phyloP scores from a whole-genome alignment of 2,113 vertebrate genomes.

The Alligator sinensis region DNA sequence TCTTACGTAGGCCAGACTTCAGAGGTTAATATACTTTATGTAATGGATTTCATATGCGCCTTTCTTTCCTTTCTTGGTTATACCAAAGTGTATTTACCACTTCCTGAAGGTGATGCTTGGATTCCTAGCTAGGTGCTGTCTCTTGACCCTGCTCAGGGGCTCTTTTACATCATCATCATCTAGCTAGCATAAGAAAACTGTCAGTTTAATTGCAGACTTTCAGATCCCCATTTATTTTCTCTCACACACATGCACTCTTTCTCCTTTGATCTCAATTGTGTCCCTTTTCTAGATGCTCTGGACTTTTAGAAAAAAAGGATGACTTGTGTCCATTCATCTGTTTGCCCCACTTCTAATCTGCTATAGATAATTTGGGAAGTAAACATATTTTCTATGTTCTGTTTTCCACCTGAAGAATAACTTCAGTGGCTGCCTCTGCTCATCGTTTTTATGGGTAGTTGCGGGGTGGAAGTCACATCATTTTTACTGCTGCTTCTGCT shows the following conservation, averaged over 20 bases:
- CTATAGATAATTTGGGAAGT: neutral
- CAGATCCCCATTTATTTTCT: neutral
- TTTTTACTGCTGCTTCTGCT: neutral
- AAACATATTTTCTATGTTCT: neutral
- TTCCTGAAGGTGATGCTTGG: neutral
- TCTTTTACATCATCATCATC: neutral
- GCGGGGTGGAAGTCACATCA: neutral
- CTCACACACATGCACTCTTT: neutral
- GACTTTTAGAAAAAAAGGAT: neutral
- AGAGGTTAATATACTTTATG: neutral
- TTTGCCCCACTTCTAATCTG: neutral
- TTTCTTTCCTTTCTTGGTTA: neutral
- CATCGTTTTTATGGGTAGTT: neutral
- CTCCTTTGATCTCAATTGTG: no score
- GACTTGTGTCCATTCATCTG: neutral
- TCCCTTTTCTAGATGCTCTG: neutral
- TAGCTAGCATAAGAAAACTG: neutral
- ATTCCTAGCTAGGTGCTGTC: neutral
- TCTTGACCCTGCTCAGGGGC: neutral
- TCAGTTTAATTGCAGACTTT: neutral
- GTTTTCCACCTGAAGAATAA: neutral
- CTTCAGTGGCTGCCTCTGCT: neutral
- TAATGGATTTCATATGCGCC: neutral
- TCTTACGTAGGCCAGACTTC: neutral
- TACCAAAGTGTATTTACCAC: neutral